A percentile compares a stretch with the other conserved stretches of the same genome.
These are phyloP conservation scores for Apis cerana DNA, from an alignment of 1,140 invertebrate species.

Conservation along the genomic window DNA sequence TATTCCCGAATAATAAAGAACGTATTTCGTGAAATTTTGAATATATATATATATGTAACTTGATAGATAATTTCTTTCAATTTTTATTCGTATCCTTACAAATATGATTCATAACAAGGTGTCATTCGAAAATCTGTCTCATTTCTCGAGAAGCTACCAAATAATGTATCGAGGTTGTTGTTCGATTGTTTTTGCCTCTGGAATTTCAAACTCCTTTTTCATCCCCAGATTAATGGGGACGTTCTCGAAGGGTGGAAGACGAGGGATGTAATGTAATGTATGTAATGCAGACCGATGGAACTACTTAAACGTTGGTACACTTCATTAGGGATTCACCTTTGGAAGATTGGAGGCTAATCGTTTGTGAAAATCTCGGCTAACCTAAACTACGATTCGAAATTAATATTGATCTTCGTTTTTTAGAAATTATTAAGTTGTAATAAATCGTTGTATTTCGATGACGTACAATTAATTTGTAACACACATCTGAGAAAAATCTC, in stretches of 20 bases:
- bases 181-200: conserved; percentile 5
- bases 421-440: no score
- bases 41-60: no score
- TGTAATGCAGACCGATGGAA: background rate
- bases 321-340: background rate
- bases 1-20: no score
- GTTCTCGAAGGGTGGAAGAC: conserved; percentile 13
- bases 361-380: background rate
- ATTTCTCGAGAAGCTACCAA: conserved; percentile 9
- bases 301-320: background rate
- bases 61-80: no score
- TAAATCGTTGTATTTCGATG: background rate
- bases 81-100: no score
- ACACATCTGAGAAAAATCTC: no score
- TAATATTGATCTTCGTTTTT: no score
- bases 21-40: no score
- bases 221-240: conserved; percentile 33
- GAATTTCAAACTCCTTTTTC: conserved; percentile 32
- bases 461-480: no score
- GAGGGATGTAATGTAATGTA: conserved; percentile 17
- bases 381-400: no score
- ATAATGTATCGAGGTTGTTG: conserved; percentile 14
- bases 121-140: conserved; percentile 11
- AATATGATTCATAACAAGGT: no score
- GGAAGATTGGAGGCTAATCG: background rate